Percentiles rank a stretch among this genome's conserved stretches.
Conservation (phyloP, 1,140 invertebrate genomes). For the Brachionus koreanus region DNA sequence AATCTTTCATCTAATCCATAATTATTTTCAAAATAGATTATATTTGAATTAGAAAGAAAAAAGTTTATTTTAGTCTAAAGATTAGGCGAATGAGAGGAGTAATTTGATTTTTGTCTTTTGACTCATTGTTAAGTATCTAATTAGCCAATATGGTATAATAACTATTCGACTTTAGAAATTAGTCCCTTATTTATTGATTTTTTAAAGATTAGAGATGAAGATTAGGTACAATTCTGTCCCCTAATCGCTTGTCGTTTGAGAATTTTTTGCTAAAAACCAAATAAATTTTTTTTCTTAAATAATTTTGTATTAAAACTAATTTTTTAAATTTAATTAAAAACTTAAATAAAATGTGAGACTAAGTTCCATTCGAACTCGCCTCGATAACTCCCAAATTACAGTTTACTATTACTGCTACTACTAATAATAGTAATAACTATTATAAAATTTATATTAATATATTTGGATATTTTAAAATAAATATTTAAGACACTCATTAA, state of each 20-base stretch:
- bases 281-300: neutral
- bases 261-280: neutral
- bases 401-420: no score
- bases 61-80: slow-evolving; percentile 27
- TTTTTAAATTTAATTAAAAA: no score
- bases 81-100: neutral
- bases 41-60: slow-evolving; percentile 18
- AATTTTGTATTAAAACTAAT: no score
- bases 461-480: no score
- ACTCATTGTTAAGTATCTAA: neutral
- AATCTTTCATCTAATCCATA: slow-evolving; percentile 32
- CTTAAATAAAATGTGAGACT: no score
- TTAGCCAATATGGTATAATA: slow-evolving; percentile 18
- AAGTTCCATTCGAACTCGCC: no score
- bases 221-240: neutral
- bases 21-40: slow-evolving; percentile 39
- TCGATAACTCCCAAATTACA: no score
- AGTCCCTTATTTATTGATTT: neutral
- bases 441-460: no score
- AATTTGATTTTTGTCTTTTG: neutral
- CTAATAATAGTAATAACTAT: no score
- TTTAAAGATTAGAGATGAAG: neutral
- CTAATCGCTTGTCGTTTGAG: neutral
- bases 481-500: no score
- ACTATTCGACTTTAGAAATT: slow-evolving; percentile 11